phyloP scores from a whole-genome alignment of 2,888 invertebrate species.

The Lepidochrysops patricia region DNA sequence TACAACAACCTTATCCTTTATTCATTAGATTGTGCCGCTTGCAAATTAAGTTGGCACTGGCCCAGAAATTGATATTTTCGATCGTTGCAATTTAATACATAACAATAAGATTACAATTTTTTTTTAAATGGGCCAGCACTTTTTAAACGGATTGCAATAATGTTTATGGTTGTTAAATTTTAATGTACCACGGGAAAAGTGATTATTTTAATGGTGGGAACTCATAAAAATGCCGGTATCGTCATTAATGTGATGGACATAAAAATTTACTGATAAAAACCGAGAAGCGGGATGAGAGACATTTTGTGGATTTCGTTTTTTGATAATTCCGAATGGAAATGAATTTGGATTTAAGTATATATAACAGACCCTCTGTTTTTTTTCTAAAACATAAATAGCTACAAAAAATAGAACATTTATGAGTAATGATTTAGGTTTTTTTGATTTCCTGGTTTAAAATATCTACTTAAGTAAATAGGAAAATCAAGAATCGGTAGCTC shows the following conservation, averaged over 20 bases:
- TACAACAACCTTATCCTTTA: conserved; percentile 29
- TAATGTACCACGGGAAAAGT: conserved; percentile 52
- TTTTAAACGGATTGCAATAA: conserved; percentile 19
- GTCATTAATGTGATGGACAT: conserved; percentile 57
- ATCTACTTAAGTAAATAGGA: no score
- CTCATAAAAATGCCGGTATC: conserved; percentile 54
- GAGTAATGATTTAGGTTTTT: no score
- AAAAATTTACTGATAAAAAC: conserved; percentile 42
- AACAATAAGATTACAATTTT: conserved; percentile 9
- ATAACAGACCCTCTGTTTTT: no score
- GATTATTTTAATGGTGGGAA: conserved; percentile 67
- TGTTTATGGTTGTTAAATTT: conserved; percentile 31
- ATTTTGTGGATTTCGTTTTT: conserved; percentile 18
- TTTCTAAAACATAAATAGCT: no score
- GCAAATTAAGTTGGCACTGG: conserved; percentile 29
- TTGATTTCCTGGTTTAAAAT: no score
- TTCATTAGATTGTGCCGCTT: conserved; percentile 30
- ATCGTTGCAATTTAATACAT: conserved; percentile 21
- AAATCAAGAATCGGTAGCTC: no score
- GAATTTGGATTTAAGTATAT: neutral
- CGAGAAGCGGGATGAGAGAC: conserved; percentile 23
- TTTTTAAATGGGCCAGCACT: conserved; percentile 4
- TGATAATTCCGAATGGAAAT: conserved; percentile 1
- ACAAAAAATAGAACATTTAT: no score
- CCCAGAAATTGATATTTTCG: conserved; percentile 29